Conservation (phyloP, 92 coral and sea anemone species). For the Chrysogorgia sp. region DNA sequence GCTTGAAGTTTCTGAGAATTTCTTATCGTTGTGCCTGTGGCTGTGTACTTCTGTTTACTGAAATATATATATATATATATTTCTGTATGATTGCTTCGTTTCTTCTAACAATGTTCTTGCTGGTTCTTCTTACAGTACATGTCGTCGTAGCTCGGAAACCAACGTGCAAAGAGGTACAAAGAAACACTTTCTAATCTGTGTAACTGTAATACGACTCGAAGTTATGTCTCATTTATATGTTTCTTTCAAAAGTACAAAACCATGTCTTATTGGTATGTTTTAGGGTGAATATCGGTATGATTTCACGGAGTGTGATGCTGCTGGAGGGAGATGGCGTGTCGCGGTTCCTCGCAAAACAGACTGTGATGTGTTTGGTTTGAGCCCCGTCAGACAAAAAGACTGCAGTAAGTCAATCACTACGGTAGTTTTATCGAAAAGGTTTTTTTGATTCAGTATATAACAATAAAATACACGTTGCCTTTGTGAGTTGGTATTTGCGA, state of each 20-base stretch:
- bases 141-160: slow-evolving; percentile 19
- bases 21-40: too few relatives aligned
- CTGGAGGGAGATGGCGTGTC: slow-evolving; percentile 94
- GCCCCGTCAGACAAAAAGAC: slow-evolving; percentile 78
- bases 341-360: slow-evolving; percentile 87
- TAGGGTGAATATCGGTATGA: slow-evolving; percentile 84
- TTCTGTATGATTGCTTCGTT: neutral
- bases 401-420: slow-evolving; percentile 85
- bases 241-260: neutral
- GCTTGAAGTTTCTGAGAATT: neutral
- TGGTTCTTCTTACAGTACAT: slow-evolving; percentile 9
- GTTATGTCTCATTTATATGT: neutral
- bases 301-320: slow-evolving; percentile 94
- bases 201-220: too few relatives aligned
- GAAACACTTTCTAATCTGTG: neutral
- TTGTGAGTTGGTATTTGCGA: too few relatives aligned
- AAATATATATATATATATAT: neutral
- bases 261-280: neutral
- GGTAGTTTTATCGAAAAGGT: too few relatives aligned
- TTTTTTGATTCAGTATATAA: too few relatives aligned
- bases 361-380: slow-evolving; percentile 71
- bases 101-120: slow-evolving; percentile 23
- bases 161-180: slow-evolving; percentile 30
- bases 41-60: too few relatives aligned
- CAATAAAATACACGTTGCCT: too few relatives aligned